phyloP scores from a whole-genome alignment of 2,888 invertebrate genomes.

The Toxonevra muliebris region DNA sequence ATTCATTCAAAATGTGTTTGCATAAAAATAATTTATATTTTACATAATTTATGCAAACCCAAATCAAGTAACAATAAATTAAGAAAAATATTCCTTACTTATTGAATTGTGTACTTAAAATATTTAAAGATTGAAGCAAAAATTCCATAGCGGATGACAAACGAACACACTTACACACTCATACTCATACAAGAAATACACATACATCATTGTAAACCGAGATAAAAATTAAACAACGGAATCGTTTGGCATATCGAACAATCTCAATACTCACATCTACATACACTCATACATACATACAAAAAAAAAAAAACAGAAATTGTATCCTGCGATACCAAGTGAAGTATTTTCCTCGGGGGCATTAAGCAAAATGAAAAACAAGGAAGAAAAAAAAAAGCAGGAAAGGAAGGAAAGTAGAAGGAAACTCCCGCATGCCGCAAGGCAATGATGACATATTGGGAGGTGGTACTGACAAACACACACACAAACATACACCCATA shows the following conservation, averaged over 20 bases:
- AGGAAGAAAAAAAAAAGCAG: conserved; percentile 1
- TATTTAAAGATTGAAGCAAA: no score
- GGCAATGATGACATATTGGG: conserved; percentile 2
- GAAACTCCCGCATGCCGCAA: no score
- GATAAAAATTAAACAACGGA: conserved; percentile 30
- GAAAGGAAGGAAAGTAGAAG: no score
- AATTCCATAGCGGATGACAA: background rate
- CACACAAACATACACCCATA: conserved; percentile 10
- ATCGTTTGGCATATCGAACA: conserved; percentile 31
- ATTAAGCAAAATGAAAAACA: background rate
- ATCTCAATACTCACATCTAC: conserved; percentile 8
- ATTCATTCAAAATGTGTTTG: no score
- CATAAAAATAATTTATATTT: no score
- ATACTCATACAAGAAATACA: conserved; percentile 16
- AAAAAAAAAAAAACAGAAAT: no score
- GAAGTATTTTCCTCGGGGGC: background rate
- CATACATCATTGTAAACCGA: conserved; percentile 28
- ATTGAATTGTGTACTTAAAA: no score
- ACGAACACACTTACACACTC: background rate
- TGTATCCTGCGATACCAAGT: background rate
- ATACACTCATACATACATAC: background rate
- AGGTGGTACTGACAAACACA: background rate
- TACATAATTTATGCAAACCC: no score
- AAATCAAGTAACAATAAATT: no score
- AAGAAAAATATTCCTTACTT: no score